Evolutionary conservation across 1,140 invertebrate species (phyloP), one percentile per base, ranked within the genome.

Genomic region (Micrasema longulum): DNA sequence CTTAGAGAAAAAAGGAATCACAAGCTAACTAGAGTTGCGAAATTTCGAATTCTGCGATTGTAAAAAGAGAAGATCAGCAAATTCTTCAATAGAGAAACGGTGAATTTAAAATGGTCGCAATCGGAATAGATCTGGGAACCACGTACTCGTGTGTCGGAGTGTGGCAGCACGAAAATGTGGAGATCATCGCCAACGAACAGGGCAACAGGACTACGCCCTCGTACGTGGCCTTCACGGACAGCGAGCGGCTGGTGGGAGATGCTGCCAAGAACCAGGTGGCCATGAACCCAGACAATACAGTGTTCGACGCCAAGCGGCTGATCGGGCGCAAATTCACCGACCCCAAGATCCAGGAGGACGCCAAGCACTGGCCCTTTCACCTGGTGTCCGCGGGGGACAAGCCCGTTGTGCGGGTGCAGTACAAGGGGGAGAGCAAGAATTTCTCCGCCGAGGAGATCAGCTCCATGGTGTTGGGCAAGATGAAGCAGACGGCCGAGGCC

Each of bases 211-310:
- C 94, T 11, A 96, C 95, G n/a, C 94, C 95, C 2, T 92, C 91
- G 60, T 97, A 95, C 80, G 95, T 97, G n/a, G 95, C 95, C 2
- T 97, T 97, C 82, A 95, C 91, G 1, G 95, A 96, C 53, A 91
- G 91, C 0, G 95, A 97, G 80, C 83, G 95, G 23, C 83, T 97
- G 11, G 92, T 97, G 69, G 95, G 95, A n/a, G 95, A 97, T 80
- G 88, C 91, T 20, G 92, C 92, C 5, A 92, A 92, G 80, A 92
- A 92, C 74, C 74, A 89, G 87, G 86, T 87, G 41, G 91, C 93
- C 7, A 92, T 94, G 90, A 96, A 96, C 81, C 93, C 94, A 11
- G 85, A 85, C 74, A 96, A 96, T 79, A 95, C 93, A 1, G 89
- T 94, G 12, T 94, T 93, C 77, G 93, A 95, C 85, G 92, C 93